Evolutionary conservation across 2,113 vertebrate genomes (phyloP).

Genomic region (Pseudopipra pipra): DNA sequence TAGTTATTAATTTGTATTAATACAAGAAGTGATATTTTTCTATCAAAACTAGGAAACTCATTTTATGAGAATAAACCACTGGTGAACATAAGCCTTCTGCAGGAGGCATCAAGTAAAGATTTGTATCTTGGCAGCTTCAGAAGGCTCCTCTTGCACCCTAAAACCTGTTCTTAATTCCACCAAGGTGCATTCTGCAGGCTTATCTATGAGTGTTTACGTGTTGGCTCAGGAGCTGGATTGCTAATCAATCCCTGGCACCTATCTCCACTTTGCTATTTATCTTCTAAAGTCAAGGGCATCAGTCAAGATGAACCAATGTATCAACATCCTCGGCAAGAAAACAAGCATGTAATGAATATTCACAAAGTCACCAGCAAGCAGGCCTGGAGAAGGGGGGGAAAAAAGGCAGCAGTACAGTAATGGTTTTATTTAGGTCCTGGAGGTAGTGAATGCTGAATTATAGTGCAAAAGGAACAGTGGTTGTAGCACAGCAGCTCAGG

Average conservation of each 20-base stretch:
- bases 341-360: conserved; percentile 21
- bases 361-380: not conserved
- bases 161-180: conserved; percentile 15
- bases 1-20: not conserved
- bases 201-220: conserved; percentile 46
- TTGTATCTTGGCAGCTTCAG: not conserved
- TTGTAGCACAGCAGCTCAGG: conserved; percentile 14
- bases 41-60: not conserved
- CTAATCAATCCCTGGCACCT: conserved; percentile 68
- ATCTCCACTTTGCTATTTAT: conserved; percentile 62
- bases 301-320: conserved; percentile 52
- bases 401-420: not conserved
- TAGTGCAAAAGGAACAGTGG: not conserved
- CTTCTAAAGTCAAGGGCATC: conserved; percentile 62
- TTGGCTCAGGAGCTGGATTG: conserved; percentile 24
- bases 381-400: not conserved
- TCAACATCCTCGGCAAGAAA: conserved; percentile 31
- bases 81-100: not conserved
- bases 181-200: conserved; percentile 9
- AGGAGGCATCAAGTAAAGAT: not conserved
- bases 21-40: not conserved
- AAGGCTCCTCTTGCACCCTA: conserved; percentile 11
- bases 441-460: not conserved
- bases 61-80: not conserved
- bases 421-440: not conserved